phyloP scores from a whole-genome alignment of 30 jellyfish, hydroid and myxozoan species.

The Cassiopea andromeda region DNA sequence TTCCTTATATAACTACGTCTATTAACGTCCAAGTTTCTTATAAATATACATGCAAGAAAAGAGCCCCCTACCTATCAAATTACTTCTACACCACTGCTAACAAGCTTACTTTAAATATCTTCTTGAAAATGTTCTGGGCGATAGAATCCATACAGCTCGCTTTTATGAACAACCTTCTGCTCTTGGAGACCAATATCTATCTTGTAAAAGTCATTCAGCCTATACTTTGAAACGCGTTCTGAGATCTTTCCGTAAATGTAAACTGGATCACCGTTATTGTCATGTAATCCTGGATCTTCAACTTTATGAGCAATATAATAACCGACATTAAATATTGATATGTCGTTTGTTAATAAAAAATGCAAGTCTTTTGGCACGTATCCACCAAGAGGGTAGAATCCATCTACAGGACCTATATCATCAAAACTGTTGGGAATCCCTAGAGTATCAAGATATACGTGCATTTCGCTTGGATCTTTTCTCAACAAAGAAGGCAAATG shows the following conservation, averaged over 20 bases:
- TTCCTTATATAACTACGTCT: no score
- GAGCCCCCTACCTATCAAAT: no score
- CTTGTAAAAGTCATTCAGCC: conserved; percentile 13
- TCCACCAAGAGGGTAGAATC: conserved; percentile 58
- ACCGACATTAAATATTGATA: conserved; percentile 55
- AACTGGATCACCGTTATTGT: conserved; percentile 51
- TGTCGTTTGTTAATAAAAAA: conserved; percentile 52
- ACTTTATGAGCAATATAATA: conserved; percentile 81
- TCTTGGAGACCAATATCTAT: conserved; percentile 11
- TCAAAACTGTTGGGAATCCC: conserved; percentile 19
- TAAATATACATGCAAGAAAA: no score
- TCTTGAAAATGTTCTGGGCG: conserved; percentile 24
- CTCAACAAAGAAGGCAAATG: conserved; percentile 16
- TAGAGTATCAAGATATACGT: conserved; percentile 26
- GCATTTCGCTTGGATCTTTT: neutral
- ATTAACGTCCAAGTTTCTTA: no score
- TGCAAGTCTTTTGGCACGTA: conserved; percentile 72
- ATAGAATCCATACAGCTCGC: conserved; percentile 49
- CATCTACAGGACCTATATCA: neutral
- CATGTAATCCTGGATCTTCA: conserved; percentile 43
- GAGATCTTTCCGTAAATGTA: conserved; percentile 62
- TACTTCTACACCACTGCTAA: no score
- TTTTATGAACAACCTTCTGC: conserved; percentile 19
- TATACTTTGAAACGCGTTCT: neutral
- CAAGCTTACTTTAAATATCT: no score